A percentile compares a stretch with the other conserved stretches of the same genome.
These are phyloP conservation scores for Lucinisca nassula DNA, from an alignment of 2,888 invertebrate species.

Conservation along the genomic window DNA sequence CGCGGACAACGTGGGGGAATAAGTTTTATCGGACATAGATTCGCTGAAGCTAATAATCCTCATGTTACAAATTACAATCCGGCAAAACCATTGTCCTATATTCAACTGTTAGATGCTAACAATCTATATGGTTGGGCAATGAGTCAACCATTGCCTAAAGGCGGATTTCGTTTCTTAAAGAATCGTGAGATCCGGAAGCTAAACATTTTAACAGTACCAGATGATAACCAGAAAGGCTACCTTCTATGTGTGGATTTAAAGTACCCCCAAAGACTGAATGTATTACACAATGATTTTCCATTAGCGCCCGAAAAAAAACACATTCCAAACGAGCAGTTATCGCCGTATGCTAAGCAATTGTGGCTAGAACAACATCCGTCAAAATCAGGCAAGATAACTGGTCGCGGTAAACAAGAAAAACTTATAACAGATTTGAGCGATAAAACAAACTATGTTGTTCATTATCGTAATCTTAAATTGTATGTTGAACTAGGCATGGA, in stretches of 20 bases:
- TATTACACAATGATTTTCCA: background rate
- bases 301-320: background rate
- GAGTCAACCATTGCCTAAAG: constrained; percentile 74
- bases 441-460: too few relatives aligned
- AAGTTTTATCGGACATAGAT: constrained; percentile 44
- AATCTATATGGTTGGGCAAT: constrained; percentile 70
- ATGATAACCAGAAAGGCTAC: background rate
- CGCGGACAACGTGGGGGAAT: constrained; percentile 46
- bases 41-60: constrained; percentile 55
- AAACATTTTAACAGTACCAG: background rate
- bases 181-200: background rate
- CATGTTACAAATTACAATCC: constrained; percentile 29
- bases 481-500: too few relatives aligned
- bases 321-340: background rate
- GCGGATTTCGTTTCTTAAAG: constrained; percentile 73
- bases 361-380: too few relatives aligned
- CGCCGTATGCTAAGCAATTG: background rate
- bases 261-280: background rate
- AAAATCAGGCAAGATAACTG: background rate
- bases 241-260: background rate
- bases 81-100: constrained; percentile 37
- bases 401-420: background rate
- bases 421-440: too few relatives aligned
- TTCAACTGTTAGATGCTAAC: constrained; percentile 15
- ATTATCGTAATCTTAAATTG: too few relatives aligned